These are phyloP conservation scores for Lethrus apterus DNA, from an alignment of 1,140 invertebrate species.

Conservation along the genomic window DNA sequence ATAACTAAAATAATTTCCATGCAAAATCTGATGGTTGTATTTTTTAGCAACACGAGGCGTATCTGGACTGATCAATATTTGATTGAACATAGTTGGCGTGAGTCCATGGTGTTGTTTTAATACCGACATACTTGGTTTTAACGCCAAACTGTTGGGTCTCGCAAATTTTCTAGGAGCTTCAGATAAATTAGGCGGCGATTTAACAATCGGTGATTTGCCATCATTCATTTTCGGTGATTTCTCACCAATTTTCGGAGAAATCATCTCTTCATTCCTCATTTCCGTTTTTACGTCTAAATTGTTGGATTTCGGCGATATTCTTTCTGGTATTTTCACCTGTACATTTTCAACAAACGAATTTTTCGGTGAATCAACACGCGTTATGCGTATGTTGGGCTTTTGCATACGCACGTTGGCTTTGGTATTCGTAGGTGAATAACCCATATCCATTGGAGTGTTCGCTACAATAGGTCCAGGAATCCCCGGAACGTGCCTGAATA, in stretches of 20 bases:
- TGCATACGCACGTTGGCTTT: background rate
- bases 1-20: slow-evolving; percentile 89
- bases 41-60: slow-evolving; percentile 81
- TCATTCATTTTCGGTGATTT: slow-evolving; percentile 8
- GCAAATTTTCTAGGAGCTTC: slow-evolving; percentile 55
- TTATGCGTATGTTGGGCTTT: slow-evolving; percentile 9
- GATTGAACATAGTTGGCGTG: slow-evolving; percentile 66
- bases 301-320: slow-evolving; percentile 3
- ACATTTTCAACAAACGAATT: background rate
- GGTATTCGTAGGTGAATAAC: slow-evolving; percentile 12
- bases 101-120: slow-evolving; percentile 70
- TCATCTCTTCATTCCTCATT: slow-evolving; percentile 1
- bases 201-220: slow-evolving; percentile 7
- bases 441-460: slow-evolving; percentile 25
- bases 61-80: slow-evolving; percentile 78
- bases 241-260: slow-evolving; percentile 1
- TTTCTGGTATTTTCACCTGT: background rate
- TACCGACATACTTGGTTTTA: slow-evolving; percentile 67
- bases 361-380: slow-evolving; percentile 1
- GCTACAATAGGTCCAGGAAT: slow-evolving; percentile 64
- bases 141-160: slow-evolving; percentile 66
- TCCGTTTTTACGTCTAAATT: slow-evolving; percentile 7
- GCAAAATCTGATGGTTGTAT: slow-evolving; percentile 79
- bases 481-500: slow-evolving; percentile 75
- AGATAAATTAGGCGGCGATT: background rate